Evolutionary conservation across 2,113 vertebrate genomes (phyloP).

Genomic region (Phrynosoma platyrhinos): DNA sequence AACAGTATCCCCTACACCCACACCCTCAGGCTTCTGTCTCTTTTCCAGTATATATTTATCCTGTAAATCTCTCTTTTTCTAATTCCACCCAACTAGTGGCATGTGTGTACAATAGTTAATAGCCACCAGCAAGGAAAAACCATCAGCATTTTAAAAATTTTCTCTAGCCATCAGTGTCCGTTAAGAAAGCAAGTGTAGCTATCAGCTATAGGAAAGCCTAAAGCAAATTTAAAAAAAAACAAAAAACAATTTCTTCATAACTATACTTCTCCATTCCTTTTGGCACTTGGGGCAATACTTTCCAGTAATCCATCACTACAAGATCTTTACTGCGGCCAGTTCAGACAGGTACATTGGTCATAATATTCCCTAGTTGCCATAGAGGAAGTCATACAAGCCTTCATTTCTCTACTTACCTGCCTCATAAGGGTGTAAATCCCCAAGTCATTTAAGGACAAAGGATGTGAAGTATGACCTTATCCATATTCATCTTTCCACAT

Average conservation of each 20-base stretch:
- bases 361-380: not conserved
- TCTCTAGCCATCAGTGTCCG: not conserved
- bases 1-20: no score
- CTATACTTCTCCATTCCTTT: not conserved
- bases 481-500: not conserved
- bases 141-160: not conserved
- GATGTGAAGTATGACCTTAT: not conserved
- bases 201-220: not conserved
- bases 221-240: not conserved
- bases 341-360: not conserved
- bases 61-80: not conserved
- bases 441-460: not conserved
- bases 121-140: not conserved
- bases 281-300: not conserved
- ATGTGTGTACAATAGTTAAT: not conserved
- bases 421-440: not conserved
- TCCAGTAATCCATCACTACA: not conserved
- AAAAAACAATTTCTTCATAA: not conserved
- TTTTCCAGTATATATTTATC: not conserved
- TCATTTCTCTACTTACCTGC: not conserved
- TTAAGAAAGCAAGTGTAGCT: not conserved
- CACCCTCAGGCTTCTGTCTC: not conserved
- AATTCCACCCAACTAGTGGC: not conserved
- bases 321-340: no score
- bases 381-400: not conserved